These are phyloP conservation scores for Patiria pectinifera DNA, from an alignment of 53 echinoderm and acorn worm species.

Conservation along the genomic window DNA sequence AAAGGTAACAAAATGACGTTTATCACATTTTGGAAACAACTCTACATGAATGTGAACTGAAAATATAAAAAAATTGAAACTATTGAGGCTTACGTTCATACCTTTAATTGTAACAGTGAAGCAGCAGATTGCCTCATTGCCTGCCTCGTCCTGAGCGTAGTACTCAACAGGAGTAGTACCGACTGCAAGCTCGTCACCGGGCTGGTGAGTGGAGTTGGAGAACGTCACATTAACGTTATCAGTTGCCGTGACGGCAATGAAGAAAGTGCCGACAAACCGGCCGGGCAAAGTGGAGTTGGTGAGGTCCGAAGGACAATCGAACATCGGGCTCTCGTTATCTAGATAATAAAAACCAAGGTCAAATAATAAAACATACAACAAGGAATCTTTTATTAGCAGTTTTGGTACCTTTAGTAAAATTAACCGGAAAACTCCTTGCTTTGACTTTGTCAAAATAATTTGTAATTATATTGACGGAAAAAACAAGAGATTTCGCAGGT, in stretches of 20 bases:
- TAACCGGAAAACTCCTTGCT: no score
- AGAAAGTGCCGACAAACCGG: slow-evolving; percentile 30
- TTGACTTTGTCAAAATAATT: no score
- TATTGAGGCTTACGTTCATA: background rate
- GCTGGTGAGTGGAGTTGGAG: slow-evolving; percentile 15
- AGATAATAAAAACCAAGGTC: background rate
- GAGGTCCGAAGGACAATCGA: slow-evolving; percentile 65
- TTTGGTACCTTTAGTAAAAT: no score
- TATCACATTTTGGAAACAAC: no score
- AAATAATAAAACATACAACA: background rate
- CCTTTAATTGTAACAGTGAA: slow-evolving; percentile 17
- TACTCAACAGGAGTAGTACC: background rate
- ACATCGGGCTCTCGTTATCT: slow-evolving; percentile 50
- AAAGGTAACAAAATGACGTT: no score
- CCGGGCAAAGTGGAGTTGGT: slow-evolving; percentile 21
- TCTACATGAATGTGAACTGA: no score
- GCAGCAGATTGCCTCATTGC: background rate
- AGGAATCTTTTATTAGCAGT: no score
- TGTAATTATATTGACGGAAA: no score
- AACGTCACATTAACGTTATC: slow-evolving; percentile 58
- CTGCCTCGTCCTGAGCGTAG: background rate
- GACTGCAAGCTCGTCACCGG: slow-evolving; percentile 22
- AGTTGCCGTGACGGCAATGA: slow-evolving; percentile 18
- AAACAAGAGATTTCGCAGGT: no score
- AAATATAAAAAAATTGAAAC: no score